These are phyloP conservation scores for Macrotis lagotis DNA, from an alignment of 2,113 vertebrate genomes.

Conservation along the genomic window DNA sequence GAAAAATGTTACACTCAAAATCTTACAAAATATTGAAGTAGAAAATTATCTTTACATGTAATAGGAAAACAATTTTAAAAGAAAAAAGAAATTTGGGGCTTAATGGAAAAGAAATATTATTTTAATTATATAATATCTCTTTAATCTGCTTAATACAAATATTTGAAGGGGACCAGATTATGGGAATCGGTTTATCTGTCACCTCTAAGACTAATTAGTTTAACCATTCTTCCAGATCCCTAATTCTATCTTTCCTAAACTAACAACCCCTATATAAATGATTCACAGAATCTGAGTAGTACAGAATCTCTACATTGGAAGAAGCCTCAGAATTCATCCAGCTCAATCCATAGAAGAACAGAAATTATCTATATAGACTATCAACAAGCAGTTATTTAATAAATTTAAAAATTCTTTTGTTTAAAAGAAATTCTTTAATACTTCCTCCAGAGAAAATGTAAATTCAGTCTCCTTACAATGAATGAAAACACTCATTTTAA, in stretches of 20 bases:
- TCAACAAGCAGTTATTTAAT: background rate
- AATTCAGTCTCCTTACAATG: background rate
- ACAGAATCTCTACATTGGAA: background rate
- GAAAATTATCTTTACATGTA: too few species aligned
- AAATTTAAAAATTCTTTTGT: background rate
- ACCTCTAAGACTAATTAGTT: background rate
- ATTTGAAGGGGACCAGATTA: background rate
- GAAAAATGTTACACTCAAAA: too few species aligned
- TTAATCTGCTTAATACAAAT: background rate
- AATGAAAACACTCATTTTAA: background rate
- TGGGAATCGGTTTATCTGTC: background rate
- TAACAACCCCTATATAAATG: background rate
- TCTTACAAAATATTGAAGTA: too few species aligned
- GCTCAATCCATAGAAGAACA: background rate
- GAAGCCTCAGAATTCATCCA: background rate
- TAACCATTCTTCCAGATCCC: background rate
- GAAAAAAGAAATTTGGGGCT: background rate
- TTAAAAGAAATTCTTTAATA: background rate
- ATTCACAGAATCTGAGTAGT: background rate
- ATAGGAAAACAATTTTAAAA: too few species aligned
- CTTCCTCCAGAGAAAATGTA: background rate
- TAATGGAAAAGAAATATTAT: background rate
- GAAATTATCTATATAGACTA: background rate
- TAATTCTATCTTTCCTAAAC: background rate
- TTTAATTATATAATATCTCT: background rate